Conservation (phyloP, 2,888 invertebrate genomes). For the Hoplodrina ambigua region DNA sequence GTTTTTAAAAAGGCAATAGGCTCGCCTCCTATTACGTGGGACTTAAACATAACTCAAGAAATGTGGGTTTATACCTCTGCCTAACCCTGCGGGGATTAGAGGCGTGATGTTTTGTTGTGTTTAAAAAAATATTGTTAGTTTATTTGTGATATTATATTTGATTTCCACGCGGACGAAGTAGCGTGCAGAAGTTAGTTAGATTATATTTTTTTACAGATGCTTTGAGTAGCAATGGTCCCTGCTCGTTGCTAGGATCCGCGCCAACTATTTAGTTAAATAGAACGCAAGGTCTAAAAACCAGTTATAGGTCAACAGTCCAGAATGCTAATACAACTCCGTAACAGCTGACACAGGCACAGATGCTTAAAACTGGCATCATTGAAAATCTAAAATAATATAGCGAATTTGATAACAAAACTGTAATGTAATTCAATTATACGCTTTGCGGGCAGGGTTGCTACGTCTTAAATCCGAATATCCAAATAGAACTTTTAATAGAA, state of each 20-base stretch:
- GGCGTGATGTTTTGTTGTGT: too few species aligned
- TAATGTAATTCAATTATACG: constrained; percentile 42
- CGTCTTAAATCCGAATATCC: not conserved
- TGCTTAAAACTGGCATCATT: constrained; percentile 26
- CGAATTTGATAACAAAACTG: constrained; percentile 26
- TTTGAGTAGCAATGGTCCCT: constrained; percentile 7
- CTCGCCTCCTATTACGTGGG: too few species aligned
- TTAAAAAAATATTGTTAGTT: too few species aligned
- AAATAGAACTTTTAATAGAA: not conserved
- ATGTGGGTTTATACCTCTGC: too few species aligned
- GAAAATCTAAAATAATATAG: constrained; percentile 49
- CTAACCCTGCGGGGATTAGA: too few species aligned
- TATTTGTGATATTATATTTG: too few species aligned
- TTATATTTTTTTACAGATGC: not conserved
- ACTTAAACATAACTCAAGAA: too few species aligned
- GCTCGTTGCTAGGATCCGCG: not conserved
- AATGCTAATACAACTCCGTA: constrained; percentile 35
- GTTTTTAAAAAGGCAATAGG: too few species aligned
- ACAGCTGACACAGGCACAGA: constrained; percentile 46
- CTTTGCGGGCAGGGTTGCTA: not conserved
- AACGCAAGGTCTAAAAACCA: constrained; percentile 21
- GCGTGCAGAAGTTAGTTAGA: not conserved
- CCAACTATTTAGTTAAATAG: not conserved
- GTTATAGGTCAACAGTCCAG: constrained; percentile 33
- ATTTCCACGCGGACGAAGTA: not conserved